Percentiles rank a stretch among this genome's conserved stretches.
Conservation (phyloP, 1,140 invertebrate species). For the Psilanteris sp. region DNA sequence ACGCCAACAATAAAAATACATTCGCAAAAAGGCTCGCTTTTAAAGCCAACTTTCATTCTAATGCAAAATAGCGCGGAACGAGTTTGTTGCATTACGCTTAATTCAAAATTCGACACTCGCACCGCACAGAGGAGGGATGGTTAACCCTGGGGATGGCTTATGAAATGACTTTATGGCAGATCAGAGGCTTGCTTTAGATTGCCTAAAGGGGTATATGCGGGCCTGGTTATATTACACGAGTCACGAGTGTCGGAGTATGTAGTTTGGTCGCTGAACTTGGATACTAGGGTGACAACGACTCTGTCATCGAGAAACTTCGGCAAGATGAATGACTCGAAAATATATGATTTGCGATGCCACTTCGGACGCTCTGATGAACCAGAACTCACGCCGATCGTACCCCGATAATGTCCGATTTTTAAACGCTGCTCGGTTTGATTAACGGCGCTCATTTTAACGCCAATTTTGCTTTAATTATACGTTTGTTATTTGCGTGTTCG, state of each 20-base stretch:
- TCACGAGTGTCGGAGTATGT: slow-evolving; percentile 47
- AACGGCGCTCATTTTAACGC: too few species aligned
- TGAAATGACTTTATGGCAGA: slow-evolving; percentile 80
- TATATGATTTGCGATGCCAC: slow-evolving; percentile 24
- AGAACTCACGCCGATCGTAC: too few species aligned
- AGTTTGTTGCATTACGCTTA: slow-evolving; percentile 65
- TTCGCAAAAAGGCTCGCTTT: neutral
- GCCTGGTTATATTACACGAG: slow-evolving; percentile 48
- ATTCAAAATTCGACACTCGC: slow-evolving; percentile 73
- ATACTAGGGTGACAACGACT: slow-evolving; percentile 70
- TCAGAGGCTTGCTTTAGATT: slow-evolving; percentile 78
- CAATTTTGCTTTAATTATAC: too few species aligned
- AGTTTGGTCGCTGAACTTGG: slow-evolving; percentile 40
- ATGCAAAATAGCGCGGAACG: slow-evolving; percentile 35
- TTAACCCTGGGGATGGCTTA: slow-evolving; percentile 77
- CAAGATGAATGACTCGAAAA: slow-evolving; percentile 54
- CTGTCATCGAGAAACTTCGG: slow-evolving; percentile 59
- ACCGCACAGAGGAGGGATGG: slow-evolving; percentile 58
- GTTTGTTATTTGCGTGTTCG: too few species aligned
- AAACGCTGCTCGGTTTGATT: too few species aligned
- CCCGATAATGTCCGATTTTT: too few species aligned
- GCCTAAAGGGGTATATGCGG: slow-evolving; percentile 72
- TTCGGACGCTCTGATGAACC: too few species aligned
- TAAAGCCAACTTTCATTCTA: slow-evolving; percentile 24
- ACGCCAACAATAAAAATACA: neutral